These are phyloP conservation scores for Monoplex corrugatus DNA, from an alignment of 2,888 invertebrate genomes.

Conservation along the genomic window DNA sequence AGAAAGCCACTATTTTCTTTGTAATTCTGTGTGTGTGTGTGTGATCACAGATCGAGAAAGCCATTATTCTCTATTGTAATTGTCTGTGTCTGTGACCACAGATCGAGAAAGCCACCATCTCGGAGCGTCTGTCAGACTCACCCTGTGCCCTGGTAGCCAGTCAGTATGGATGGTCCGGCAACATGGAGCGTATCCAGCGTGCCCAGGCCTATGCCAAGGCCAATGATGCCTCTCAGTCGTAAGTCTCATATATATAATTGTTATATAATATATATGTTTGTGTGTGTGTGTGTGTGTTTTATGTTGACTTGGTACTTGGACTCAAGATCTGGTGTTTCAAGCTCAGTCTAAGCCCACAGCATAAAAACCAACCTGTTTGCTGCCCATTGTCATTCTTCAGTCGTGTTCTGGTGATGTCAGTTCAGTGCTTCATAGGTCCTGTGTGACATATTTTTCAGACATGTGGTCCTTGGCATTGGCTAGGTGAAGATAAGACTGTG, in stretches of 20 bases:
- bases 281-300: slow-evolving; percentile 72
- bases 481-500: no score
- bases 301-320: no score
- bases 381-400: no score
- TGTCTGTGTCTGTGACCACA: slow-evolving; percentile 50
- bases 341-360: no score
- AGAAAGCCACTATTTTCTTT: no score
- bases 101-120: slow-evolving; percentile 90
- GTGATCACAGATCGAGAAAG: slow-evolving; percentile 86
- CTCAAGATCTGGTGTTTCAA: no score
- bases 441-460: no score
- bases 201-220: slow-evolving; percentile 97
- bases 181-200: slow-evolving; percentile 97
- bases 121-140: slow-evolving; percentile 93
- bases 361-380: no score
- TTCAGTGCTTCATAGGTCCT: no score
- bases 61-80: slow-evolving; percentile 85
- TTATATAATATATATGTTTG: no score
- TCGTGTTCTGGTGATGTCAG: no score
- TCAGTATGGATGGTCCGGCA: slow-evolving; percentile 99
- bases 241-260: slow-evolving; percentile 73
- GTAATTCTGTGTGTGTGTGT: neutral
- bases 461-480: no score
- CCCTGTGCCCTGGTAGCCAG: slow-evolving; percentile 98
- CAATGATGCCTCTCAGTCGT: slow-evolving; percentile 87